A percentile compares a stretch with the other conserved stretches of the same genome.
phyloP scores from a whole-genome alignment of 2,888 invertebrate genomes.

The Amphipoea lucens region DNA sequence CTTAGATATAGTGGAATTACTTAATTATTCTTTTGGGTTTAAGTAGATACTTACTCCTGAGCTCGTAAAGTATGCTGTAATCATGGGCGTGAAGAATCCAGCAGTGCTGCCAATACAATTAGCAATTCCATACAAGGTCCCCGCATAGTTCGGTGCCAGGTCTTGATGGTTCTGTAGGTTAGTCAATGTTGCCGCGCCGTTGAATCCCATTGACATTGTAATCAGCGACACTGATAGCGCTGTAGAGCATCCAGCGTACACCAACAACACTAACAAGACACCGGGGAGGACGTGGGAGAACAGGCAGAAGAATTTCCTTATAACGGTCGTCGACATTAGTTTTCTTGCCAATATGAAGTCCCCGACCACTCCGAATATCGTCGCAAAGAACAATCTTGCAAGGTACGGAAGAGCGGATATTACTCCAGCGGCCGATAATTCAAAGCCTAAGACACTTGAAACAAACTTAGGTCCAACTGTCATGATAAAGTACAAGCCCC shows the following conservation, averaged over 20 bases:
- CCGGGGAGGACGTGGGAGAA: conserved; percentile 91
- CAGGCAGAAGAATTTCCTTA: conserved; percentile 92
- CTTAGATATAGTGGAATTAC: not conserved
- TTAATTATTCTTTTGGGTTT: not conserved
- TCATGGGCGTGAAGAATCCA: conserved; percentile 93
- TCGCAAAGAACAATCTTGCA: conserved; percentile 92
- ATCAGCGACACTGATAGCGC: conserved; percentile 91
- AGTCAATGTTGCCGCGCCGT: conserved; percentile 91
- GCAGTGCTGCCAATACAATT: conserved; percentile 93
- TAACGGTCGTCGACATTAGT: conserved; percentile 84
- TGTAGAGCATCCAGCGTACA: conserved; percentile 91
- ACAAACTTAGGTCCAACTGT: conserved; percentile 94
- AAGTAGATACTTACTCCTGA: conserved; percentile 83
- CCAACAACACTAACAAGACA: conserved; percentile 88
- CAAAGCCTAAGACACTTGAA: conserved; percentile 93
- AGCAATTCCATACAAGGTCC: conserved; percentile 94
- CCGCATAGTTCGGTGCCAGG: conserved; percentile 94
- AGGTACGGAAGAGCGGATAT: conserved; percentile 93
- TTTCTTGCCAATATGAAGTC: conserved; percentile 90
- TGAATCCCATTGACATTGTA: conserved; percentile 92
- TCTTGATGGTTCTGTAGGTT: conserved; percentile 93
- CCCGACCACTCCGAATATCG: conserved; percentile 93
- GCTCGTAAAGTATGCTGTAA: conserved; percentile 92
- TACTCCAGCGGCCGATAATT: conserved; percentile 92
- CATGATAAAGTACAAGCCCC: conserved; percentile 94